Base-by-base conservation (phyloP, 2,797 vertebrate genomes). In the Otolemur crassicaudatus region DNA sequence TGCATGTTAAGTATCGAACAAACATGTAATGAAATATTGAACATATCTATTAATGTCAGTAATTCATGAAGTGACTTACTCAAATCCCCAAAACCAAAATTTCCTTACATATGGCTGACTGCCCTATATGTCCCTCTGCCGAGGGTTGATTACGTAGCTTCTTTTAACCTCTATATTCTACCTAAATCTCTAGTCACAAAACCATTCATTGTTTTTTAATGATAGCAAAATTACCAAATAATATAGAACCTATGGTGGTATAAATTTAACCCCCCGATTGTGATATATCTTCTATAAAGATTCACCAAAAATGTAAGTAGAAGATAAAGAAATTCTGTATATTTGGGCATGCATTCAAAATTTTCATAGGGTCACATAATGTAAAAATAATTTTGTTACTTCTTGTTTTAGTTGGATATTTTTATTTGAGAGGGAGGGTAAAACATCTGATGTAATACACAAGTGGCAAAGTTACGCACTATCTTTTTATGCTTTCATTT, bases 1-100 rank as follows among this genome's bases (percentile, higher is more conserved):
- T 88, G 8, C 49, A 79, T 72, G 90, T 80, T 70, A 89, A 82
- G 17, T 27, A 69, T 75, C 69, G 3, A 93, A 69, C 0, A 77
- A 89, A 5, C 84, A 73, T 69, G 19, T 67, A 60, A 20, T 88
- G n/a, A 87, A 94, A 85, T 19, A 87, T 17, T 65, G 9, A 77
- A 53, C 60, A 29, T 53, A 58, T 81, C 67, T 65, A 12, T 63
- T 34, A 92, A 58, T 72, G 31, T 53, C 37, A 91, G 61, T 14
- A 92, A 86, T 93, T 61, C 23, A 34, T 82, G 73, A 97, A 75
- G 29, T 61, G 16, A 81, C 43, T 94, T 65, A 82, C 22, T 85
- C 73, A 70, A 83, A 61, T 75, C 7, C 0, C 13, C 37, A 87
- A 67, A 58, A 29, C 1, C 25, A 58, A 63, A 63, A 2, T 86